phyloP scores from a whole-genome alignment of 2,797 vertebrate species.

The Hippocampus kuda region DNA sequence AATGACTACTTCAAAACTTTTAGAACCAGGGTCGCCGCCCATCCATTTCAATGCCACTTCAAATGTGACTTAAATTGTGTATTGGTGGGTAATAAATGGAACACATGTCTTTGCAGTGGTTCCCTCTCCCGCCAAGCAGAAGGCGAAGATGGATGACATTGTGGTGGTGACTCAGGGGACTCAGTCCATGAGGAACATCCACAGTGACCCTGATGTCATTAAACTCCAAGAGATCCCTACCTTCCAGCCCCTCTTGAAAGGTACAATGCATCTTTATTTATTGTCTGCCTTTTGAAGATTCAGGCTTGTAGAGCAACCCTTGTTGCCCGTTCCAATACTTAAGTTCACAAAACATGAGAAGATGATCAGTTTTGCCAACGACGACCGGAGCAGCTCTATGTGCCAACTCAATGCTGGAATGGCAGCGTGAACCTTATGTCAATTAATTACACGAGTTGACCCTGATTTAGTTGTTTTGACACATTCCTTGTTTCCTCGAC shows the following conservation, averaged over 20 bases:
- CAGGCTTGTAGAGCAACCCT: background rate
- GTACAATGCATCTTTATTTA: constrained; percentile 43
- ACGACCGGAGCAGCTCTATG: constrained; percentile 13
- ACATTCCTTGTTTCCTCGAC: constrained; percentile 5
- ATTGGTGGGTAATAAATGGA: background rate
- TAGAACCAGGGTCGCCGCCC: no score
- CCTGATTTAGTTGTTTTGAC: background rate
- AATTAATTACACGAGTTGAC: constrained; percentile 12
- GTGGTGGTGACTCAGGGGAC: constrained; percentile 91
- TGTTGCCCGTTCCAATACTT: no score
- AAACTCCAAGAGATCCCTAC: constrained; percentile 97
- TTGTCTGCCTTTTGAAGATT: constrained; percentile 1
- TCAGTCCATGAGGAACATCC: constrained; percentile 82
- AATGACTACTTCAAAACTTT: no score
- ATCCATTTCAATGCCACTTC: no score
- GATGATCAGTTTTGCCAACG: constrained; percentile 6
- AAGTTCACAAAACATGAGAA: background rate
- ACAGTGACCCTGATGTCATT: constrained; percentile 95
- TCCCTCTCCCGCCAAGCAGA: constrained; percentile 86
- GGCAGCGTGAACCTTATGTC: constrained; percentile 13
- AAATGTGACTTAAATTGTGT: background rate
- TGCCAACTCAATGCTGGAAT: constrained; percentile 22
- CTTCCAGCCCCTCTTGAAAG: constrained; percentile 94
- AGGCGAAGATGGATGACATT: constrained; percentile 98
- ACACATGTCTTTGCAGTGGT: constrained; percentile 52